Evolutionary conservation across 2,113 vertebrate species (phyloP), one percentile per base, ranked within the genome.

Genomic region (Rhabdornis inornatus): DNA sequence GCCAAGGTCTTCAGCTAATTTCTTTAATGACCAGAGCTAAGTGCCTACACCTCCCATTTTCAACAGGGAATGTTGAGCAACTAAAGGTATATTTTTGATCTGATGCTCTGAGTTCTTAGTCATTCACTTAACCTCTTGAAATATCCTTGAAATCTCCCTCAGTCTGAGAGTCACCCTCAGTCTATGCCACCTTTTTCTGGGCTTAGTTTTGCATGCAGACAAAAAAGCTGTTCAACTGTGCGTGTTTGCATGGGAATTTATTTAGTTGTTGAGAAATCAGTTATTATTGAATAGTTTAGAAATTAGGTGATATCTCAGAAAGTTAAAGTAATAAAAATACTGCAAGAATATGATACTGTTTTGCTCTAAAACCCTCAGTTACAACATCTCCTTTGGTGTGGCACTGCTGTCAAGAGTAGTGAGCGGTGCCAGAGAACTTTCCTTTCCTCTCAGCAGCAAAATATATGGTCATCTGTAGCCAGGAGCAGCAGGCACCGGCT

Each of bases 401-500:
- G 55, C 49, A 64, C 24, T 2, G 7, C 47, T 91, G 75, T 39
- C 66, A 77, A 39, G 22, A 50, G 35, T 4, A 53, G 10, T 19
- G n/a, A 81, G 24, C 20, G 3, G 0, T 18, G 44, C 30, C 57
- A n/a, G 37, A 71, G 61, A 84, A 44, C 33, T 64, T 61, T 44
- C 57, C 33, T 64, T 61, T 44, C 57, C 31, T 28, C 45, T 71
- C 70, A 90, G 82, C 78, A 82, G 49, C 47, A 92, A 57, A 78
- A 44, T 9, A 14, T 14, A 55, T 75, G 52, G 30, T 56, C 77
- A 60, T 1, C 18, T 55, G 64, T 33, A 70, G 56, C 24, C 79
- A 0, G 0, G 81, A 76, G 81, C 35, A 49, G 72, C 19, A 45
- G 15, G 19, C 0, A 0, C 37, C 33, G 47, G 37, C 22, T 50